These are phyloP conservation scores for Caenorhabditis afra DNA, from an alignment of 2,888 invertebrate species.

Conservation along the genomic window DNA sequence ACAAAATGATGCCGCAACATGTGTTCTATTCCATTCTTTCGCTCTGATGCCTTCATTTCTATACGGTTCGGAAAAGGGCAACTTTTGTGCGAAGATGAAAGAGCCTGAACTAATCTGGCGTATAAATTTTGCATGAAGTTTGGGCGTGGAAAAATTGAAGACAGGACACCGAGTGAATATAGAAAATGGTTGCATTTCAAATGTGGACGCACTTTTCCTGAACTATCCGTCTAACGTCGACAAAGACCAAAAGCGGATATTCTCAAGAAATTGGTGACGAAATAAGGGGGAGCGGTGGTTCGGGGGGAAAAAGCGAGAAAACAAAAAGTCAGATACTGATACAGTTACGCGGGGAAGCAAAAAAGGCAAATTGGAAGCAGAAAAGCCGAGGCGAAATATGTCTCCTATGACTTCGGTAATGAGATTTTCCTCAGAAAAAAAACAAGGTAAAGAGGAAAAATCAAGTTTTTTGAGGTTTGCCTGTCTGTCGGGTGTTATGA, in stretches of 20 bases:
- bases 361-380: not conserved
- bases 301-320: not conserved
- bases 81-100: no score
- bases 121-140: slow-evolving; percentile 15
- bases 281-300: not conserved
- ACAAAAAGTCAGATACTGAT: not conserved
- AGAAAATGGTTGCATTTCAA: slow-evolving; percentile 21
- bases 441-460: slow-evolving; percentile 8
- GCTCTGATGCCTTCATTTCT: no score
- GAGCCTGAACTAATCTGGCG: not conserved
- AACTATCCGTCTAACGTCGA: slow-evolving; percentile 9
- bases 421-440: slow-evolving; percentile 17
- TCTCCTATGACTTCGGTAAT: slow-evolving; percentile 10
- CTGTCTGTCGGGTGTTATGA: slow-evolving; percentile 6
- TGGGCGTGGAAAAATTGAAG: not conserved
- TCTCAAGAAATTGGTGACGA: not conserved
- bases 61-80: no score
- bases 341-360: not conserved
- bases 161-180: not conserved
- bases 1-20: slow-evolving; percentile 1
- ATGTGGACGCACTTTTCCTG: slow-evolving; percentile 12
- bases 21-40: no score
- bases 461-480: slow-evolving; percentile 1
- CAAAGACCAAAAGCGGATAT: not conserved
- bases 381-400: not conserved